Percentiles rank a stretch among this genome's conserved stretches.
Evolutionary conservation across 1,140 invertebrate genomes (phyloP).

Genomic region (Lerema accius): DNA sequence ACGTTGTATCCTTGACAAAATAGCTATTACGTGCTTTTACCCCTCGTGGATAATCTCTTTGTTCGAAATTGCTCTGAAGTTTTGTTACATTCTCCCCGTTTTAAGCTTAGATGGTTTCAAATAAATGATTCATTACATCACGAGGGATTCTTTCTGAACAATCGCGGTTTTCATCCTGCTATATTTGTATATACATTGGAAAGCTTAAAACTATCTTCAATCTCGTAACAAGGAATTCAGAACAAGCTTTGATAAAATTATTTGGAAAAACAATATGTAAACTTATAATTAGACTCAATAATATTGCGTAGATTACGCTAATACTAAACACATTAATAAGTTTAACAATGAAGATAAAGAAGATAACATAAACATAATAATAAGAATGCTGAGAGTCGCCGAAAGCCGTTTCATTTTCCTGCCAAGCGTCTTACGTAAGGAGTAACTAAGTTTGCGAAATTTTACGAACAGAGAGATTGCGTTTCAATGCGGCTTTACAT

Average conservation of each 20-base stretch:
- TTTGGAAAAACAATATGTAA: too few species aligned
- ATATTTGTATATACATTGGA: too few species aligned
- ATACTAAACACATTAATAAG: too few species aligned
- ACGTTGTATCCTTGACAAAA: slow-evolving; percentile 19
- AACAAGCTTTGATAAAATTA: too few species aligned
- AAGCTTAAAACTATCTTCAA: too few species aligned
- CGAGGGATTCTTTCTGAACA: background rate
- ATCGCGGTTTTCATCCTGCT: background rate
- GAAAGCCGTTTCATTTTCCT: slow-evolving; percentile 20
- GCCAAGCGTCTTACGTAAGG: slow-evolving; percentile 20
- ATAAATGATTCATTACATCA: slow-evolving; percentile 12
- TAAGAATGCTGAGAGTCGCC: background rate
- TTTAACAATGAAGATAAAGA: slow-evolving; percentile 6
- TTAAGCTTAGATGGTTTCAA: background rate
- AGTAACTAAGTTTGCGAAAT: slow-evolving; percentile 27
- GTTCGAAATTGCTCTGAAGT: slow-evolving; percentile 27
- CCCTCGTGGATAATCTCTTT: slow-evolving; percentile 28
- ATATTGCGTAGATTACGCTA: too few species aligned
- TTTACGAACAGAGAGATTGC: slow-evolving; percentile 28
- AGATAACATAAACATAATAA: background rate
- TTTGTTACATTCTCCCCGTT: slow-evolving; percentile 8
- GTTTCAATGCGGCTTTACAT: slow-evolving; percentile 28
- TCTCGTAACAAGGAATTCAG: too few species aligned
- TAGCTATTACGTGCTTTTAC: slow-evolving; percentile 13
- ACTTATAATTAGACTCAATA: too few species aligned